Evolutionary conservation across 2,797 vertebrate genomes (phyloP).

Genomic region (Anabas testudineus): DNA sequence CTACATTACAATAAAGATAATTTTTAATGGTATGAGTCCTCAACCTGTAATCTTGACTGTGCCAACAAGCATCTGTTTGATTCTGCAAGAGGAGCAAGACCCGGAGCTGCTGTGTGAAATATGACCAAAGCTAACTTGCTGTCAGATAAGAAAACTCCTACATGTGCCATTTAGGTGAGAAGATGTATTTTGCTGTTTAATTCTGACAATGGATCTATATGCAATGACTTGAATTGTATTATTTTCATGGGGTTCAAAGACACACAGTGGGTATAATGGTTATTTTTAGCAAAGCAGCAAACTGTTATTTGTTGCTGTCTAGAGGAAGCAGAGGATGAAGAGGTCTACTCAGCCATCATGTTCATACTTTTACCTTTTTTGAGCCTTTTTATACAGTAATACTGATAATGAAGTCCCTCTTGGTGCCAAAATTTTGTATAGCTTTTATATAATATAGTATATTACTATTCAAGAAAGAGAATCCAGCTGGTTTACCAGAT

Average conservation of each 20-base stretch:
- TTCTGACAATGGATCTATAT: background rate
- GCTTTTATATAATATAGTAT: too few species aligned
- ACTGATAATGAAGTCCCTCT: background rate
- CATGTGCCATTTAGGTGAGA: background rate
- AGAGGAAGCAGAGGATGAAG: background rate
- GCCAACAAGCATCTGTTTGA: background rate
- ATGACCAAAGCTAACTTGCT: too few species aligned
- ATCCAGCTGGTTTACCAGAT: too few species aligned
- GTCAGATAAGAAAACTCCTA: conserved; percentile 1
- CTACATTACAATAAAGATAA: background rate
- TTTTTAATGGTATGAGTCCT: background rate
- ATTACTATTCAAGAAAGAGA: too few species aligned
- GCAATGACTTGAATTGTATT: background rate
- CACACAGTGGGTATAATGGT: background rate
- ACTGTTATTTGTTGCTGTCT: background rate
- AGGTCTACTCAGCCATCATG: background rate
- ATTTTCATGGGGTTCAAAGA: background rate
- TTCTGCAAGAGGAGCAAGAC: too few species aligned
- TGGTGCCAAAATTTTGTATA: too few species aligned
- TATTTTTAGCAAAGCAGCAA: background rate
- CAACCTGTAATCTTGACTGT: background rate
- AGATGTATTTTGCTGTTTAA: too few species aligned
- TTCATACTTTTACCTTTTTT: too few species aligned
- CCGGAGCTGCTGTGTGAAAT: too few species aligned
- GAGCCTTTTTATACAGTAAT: background rate